A percentile compares a stretch with the other conserved stretches of the same genome.
Conservation (phyloP, 1,140 invertebrate species). For the Uloborus diversus region DNA sequence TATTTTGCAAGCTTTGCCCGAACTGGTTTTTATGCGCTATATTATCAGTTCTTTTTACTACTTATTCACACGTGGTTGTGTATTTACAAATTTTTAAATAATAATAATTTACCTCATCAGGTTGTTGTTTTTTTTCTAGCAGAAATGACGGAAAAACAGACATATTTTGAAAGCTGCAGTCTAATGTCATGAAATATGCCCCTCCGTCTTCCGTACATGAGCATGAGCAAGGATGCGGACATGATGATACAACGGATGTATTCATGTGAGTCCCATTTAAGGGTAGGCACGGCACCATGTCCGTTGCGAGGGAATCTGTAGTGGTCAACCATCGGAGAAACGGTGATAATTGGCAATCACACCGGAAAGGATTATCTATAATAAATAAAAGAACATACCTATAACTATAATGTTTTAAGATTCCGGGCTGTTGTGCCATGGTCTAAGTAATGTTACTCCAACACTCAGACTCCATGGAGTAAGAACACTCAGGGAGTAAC, state of each 20-base stretch:
- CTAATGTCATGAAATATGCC: constrained; percentile 4
- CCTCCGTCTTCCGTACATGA: not conserved
- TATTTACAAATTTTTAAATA: not conserved
- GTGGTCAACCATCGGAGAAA: constrained; percentile 12
- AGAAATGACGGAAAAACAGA: not conserved
- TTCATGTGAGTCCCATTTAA: not conserved
- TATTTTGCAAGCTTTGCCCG: too few species aligned
- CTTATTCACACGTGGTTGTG: too few species aligned
- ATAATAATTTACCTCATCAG: not conserved
- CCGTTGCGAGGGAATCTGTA: not conserved
- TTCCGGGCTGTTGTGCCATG: too few species aligned
- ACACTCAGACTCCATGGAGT: too few species aligned
- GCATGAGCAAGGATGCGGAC: not conserved
- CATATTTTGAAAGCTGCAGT: constrained; percentile 19
- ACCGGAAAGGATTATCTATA: constrained; percentile 22
- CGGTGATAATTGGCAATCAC: constrained; percentile 12
- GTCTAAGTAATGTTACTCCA: not conserved
- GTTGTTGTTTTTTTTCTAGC: not conserved
- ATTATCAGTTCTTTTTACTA: too few species aligned
- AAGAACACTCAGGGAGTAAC: too few species aligned
- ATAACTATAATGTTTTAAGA: not conserved
- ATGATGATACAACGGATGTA: not conserved
- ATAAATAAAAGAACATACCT: not conserved
- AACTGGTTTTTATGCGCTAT: too few species aligned
- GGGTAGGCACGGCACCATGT: not conserved